Evolutionary conservation across 2,888 invertebrate genomes (phyloP), one percentile per base, ranked within the genome.

Genomic region (Leptopilina syphax): DNA sequence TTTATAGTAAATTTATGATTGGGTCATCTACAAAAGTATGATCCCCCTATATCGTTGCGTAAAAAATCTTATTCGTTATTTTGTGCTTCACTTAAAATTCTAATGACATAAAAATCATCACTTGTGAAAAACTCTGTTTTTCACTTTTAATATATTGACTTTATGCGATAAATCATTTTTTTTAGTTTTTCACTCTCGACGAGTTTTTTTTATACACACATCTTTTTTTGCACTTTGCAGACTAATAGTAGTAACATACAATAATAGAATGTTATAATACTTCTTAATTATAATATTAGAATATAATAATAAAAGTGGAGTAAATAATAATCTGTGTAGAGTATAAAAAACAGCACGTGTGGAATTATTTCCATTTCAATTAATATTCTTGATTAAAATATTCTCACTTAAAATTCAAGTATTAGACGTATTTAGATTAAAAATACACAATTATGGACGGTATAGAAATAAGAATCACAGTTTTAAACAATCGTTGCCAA

Each of bases 401-500:
- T n/a, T 60, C 5, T 63, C 63, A 63, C n/a, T 60, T 13, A 63
- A 63, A 63, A 63, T 63, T 24, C 18, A 9, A 24, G 7, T 24
- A 63, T 1, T 18, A 9, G 1, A 24, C 7, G 41, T 47, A 10
- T 18, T 47, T 27, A 27, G 27, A 73, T 73, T 54, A 57, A 54
- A 24, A 73, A 54, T 1, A 34, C 27, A 34, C 34, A 8, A 73
- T 73, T 60, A 73, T n/a, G n/a, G 50, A 50, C 50, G 50, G 50
- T 50, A 50, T 50, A 18, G n/a, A 5, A 8, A n/a, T 57, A 12
- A 54, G 27, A 5, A 34, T 24, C 6, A 70, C 10, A 34, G 57
- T 27, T 34, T 73, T n/a, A 91, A 27, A 91, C 90, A 18, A 90
- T 88, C 65, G 91, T 90, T 18, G 91, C 89, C 44, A 91, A 87